phyloP scores from a whole-genome alignment of 2,113 vertebrate species.

The Talpa occidentalis region DNA sequence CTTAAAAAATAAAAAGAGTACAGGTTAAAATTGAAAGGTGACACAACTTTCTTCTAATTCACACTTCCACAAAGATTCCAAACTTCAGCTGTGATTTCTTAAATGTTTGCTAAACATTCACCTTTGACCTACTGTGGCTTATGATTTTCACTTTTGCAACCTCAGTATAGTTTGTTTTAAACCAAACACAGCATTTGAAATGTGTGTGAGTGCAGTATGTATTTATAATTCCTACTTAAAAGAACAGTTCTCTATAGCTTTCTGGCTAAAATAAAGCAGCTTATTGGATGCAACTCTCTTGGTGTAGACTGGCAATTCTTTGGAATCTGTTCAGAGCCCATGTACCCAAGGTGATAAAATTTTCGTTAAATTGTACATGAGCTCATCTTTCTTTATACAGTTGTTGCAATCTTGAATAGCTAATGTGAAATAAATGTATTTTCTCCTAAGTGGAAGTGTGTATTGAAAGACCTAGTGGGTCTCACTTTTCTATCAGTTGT shows the following conservation, averaged over 20 bases:
- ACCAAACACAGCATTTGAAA: neutral
- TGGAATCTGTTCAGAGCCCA: neutral
- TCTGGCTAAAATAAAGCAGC: neutral
- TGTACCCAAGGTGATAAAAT: neutral
- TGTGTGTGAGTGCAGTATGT: neutral
- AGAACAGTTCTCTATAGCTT: neutral
- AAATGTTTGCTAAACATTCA: constrained; percentile 1
- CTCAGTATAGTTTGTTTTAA: neutral
- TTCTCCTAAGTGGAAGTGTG: neutral
- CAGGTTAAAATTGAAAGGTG: constrained; percentile 5
- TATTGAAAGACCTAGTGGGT: neutral
- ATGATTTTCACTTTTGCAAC: neutral
- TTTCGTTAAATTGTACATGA: neutral
- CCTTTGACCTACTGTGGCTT: neutral
- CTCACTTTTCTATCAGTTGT: neutral
- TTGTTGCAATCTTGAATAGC: constrained; percentile 15
- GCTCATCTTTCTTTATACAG: neutral
- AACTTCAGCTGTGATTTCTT: neutral
- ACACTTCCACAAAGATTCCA: neutral
- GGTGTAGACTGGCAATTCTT: neutral
- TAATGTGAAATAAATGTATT: neutral
- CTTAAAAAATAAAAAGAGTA: neutral
- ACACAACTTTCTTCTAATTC: neutral
- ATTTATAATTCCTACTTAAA: neutral
- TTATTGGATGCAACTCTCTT: neutral